These are phyloP conservation scores for Cydia amplana DNA, from an alignment of 1,140 invertebrate species.

Conservation along the genomic window DNA sequence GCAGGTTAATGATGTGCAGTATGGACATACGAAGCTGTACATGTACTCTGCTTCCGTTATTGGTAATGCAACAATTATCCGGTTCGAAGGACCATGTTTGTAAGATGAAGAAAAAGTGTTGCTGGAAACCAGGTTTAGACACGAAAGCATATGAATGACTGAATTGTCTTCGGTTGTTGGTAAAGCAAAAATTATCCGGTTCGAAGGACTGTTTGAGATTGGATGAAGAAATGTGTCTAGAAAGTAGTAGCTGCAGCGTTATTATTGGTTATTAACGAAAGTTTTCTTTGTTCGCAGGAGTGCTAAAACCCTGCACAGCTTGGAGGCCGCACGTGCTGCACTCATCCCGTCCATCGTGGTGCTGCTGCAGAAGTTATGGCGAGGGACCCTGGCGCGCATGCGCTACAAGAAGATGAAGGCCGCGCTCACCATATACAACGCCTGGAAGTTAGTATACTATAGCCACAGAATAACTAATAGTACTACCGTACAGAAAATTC, in stretches of 20 bases:
- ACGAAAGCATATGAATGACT: too few species aligned
- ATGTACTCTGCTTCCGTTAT: too few species aligned
- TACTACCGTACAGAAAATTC: too few species aligned
- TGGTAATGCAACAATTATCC: not conserved
- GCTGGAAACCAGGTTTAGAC: too few species aligned
- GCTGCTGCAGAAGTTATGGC: slow-evolving; percentile 96
- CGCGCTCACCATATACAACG: slow-evolving; percentile 87
- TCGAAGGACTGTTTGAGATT: too few species aligned
- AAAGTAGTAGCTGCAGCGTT: too few species aligned
- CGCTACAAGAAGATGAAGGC: slow-evolving; percentile 93
- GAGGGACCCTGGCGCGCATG: slow-evolving; percentile 89
- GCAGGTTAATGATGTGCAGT: slow-evolving; percentile 92
- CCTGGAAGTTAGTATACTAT: slow-evolving; percentile 83
- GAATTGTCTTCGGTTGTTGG: too few species aligned
- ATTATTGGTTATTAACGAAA: too few species aligned
- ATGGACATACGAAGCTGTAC: slow-evolving; percentile 96
- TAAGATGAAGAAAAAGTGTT: not conserved
- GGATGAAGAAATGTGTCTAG: too few species aligned
- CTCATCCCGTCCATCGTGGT: slow-evolving; percentile 94
- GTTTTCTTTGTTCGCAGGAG: slow-evolving; percentile 78
- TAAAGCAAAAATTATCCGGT: too few species aligned
- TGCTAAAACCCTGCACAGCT: slow-evolving; percentile 91
- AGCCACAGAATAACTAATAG: too few species aligned
- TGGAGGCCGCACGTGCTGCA: slow-evolving; percentile 88
- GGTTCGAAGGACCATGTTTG: not conserved